A percentile compares a stretch with the other conserved stretches of the same genome.
phyloP scores from a whole-genome alignment of 2,888 invertebrate genomes.

The Temnothorax unifasciatus region DNA sequence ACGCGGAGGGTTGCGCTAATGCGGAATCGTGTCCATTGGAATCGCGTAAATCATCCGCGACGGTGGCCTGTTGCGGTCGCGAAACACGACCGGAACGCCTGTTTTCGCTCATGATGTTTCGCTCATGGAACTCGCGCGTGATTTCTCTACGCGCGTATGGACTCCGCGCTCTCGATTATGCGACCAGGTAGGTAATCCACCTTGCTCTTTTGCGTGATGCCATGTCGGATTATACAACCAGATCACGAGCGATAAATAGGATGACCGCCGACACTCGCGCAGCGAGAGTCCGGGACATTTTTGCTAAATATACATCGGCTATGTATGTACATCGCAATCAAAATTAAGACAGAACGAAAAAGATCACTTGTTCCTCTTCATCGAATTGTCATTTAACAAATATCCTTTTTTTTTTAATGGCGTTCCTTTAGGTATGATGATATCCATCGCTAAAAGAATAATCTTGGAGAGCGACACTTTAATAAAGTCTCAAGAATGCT shows the following conservation, averaged over 20 bases:
- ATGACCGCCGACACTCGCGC: constrained; percentile 53
- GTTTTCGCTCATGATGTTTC: constrained; percentile 55
- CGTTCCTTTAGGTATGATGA: background rate
- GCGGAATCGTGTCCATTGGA: constrained; percentile 65
- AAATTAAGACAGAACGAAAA: background rate
- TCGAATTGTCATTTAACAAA: background rate
- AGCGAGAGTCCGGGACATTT: background rate
- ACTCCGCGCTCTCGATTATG: constrained; percentile 74
- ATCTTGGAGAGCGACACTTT: background rate
- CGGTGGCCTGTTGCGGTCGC: constrained; percentile 61
- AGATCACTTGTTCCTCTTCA: background rate
- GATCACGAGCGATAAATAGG: constrained; percentile 75
- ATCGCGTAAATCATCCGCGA: constrained; percentile 73
- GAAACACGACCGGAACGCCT: constrained; percentile 62
- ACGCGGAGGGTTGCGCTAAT: constrained; percentile 56
- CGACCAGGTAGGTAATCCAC: constrained; percentile 73
- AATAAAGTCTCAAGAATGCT: background rate
- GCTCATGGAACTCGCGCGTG: constrained; percentile 46
- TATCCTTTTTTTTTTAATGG: background rate
- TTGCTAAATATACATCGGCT: background rate
- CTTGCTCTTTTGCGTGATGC: constrained; percentile 73
- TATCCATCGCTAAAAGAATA: background rate
- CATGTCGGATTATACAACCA: constrained; percentile 69
- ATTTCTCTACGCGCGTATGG: constrained; percentile 56
- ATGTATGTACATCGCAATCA: background rate